phyloP scores from a whole-genome alignment of 2,888 invertebrate genomes.

The Hirtodrosophila alboralis region DNA sequence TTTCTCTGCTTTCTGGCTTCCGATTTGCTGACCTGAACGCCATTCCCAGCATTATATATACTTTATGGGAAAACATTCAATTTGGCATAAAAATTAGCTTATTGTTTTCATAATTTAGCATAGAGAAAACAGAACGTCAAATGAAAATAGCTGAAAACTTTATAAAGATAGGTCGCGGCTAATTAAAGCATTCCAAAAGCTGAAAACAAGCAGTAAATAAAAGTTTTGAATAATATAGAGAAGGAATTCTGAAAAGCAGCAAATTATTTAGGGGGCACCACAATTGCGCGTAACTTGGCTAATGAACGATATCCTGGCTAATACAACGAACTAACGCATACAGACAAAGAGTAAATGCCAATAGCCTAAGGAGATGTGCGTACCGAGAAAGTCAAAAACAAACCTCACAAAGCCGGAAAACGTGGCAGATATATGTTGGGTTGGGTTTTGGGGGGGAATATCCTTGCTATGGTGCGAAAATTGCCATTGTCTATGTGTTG shows the following conservation, averaged over 20 bases:
- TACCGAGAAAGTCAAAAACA: constrained; percentile 34
- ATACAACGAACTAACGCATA: constrained; percentile 24
- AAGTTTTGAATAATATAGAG: too few relatives aligned
- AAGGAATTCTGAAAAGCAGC: background rate
- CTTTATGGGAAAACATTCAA: constrained; percentile 2
- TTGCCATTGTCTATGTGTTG: constrained; percentile 10
- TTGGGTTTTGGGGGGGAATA: background rate
- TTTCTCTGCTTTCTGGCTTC: constrained; percentile 30
- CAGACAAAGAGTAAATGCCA: too few relatives aligned
- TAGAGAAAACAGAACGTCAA: too few relatives aligned
- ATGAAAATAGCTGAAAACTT: too few relatives aligned
- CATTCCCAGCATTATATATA: too few relatives aligned
- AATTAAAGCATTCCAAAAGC: too few relatives aligned
- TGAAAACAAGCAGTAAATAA: too few relatives aligned
- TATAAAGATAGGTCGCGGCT: too few relatives aligned
- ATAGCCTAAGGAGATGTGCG: constrained; percentile 22
- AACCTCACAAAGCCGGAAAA: constrained; percentile 48
- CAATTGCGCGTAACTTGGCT: constrained; percentile 21
- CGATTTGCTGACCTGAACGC: constrained; percentile 3
- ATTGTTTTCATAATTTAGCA: background rate
- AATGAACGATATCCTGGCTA: constrained; percentile 59
- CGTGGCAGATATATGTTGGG: constrained; percentile 41
- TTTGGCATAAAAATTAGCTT: background rate
- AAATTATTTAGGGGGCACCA: background rate
- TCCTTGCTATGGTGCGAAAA: constrained; percentile 11